Base-by-base conservation (phyloP, 2,113 vertebrate genomes). In the Nyctibius bracteatus region DNA sequence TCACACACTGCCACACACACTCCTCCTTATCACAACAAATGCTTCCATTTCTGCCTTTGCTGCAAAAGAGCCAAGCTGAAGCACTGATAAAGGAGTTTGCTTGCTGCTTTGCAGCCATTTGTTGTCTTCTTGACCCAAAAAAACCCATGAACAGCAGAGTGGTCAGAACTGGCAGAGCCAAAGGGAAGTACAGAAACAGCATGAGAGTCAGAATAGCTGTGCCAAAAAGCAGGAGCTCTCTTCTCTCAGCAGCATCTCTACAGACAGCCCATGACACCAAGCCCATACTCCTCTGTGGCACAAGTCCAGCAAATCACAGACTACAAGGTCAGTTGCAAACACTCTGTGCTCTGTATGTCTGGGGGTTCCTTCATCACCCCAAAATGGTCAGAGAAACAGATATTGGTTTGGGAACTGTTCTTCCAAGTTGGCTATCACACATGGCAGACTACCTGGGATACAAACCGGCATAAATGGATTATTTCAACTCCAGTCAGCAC, bases 391-490 rank as follows among this genome's bases (percentile, higher is more conserved):
- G 28, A 90, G 35, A 68, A 71, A 81, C 12, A 75, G 31, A 49
- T 37, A 28, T 0, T 51, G 35, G 22, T 63, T 51, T 62, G 47
- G 43, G 7, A 86, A 75, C 52, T 67, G 47, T 21, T 88, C 39
- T 63, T 88, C 33, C 52, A 58, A 71, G 39, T 1, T 55, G 61
- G 49, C 39, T 58, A 37, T 43, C 28, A 86, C 70, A 75, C 23
- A 58, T 3, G 13, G 28, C 51, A 90, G 49, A 49, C 52, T 55
- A 74, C 25, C 20, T 33, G 47, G 24, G n/a, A 93, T 43, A 90
- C 49, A 39, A 44, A 41, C 13, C 49, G 47, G 24, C 25, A 43
- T 1, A 70, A 74, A 67, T 6, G 31, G 2, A 33, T 0, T 0
- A 55, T 27, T 82, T 86, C 57, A 74, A 79, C 61, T 71, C 63